These are phyloP conservation scores for Phrynocephalus vlangalii DNA, from an alignment of 2,797 vertebrate genomes.

Conservation along the genomic window DNA sequence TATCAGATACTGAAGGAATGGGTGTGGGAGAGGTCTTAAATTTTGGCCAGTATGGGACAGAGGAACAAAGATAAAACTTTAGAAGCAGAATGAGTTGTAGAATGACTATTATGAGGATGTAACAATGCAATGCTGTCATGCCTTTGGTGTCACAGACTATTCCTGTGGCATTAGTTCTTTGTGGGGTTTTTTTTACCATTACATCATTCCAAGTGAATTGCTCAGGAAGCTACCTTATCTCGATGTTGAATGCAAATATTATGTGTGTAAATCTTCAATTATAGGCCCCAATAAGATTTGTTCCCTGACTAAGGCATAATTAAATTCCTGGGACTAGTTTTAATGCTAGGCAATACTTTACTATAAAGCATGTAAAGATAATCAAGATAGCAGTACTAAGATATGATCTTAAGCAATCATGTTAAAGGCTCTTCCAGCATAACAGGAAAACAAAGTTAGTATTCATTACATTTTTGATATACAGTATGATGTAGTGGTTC, in stretches of 20 bases:
- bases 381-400: slow-evolving; percentile 6
- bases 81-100: background rate
- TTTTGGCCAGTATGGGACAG: background rate
- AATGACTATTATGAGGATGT: background rate
- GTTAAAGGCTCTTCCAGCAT: slow-evolving; percentile 45
- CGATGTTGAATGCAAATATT: slow-evolving; percentile 37
- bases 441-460: slow-evolving; percentile 31
- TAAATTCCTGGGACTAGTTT: slow-evolving; percentile 65
- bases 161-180: background rate
- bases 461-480: slow-evolving; percentile 51
- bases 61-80: slow-evolving; percentile 9
- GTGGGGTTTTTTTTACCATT: background rate
- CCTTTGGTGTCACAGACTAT: background rate
- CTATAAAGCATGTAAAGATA: slow-evolving; percentile 41
- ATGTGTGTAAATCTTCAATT: slow-evolving; percentile 40
- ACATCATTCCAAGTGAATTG: slow-evolving; percentile 51
- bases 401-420: slow-evolving; percentile 47
- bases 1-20: background rate
- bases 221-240: slow-evolving; percentile 13
- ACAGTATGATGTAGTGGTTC: slow-evolving; percentile 38
- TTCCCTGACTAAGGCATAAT: slow-evolving; percentile 53
- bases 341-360: slow-evolving; percentile 54
- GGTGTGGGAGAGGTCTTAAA: background rate
- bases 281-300: slow-evolving; percentile 53
- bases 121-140: background rate